Conservation (phyloP, 2,113 vertebrate species). For the Proteles cristata region DNA sequence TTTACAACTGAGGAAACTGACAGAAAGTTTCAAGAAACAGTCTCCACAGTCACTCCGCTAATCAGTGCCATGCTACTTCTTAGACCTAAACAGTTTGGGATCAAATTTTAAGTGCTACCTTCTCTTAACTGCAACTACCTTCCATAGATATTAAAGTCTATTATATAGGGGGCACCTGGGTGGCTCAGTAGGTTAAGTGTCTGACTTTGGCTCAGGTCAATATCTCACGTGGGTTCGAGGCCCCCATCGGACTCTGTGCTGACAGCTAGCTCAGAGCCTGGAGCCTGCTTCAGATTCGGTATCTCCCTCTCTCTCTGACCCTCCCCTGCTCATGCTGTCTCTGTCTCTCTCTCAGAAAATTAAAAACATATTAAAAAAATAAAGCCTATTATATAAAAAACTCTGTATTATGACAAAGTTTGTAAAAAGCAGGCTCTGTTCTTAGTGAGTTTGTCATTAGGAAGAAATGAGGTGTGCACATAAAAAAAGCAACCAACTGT, state of each 20-base stretch:
- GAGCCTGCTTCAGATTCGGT: too few relatives aligned
- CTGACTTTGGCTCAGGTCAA: too few relatives aligned
- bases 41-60: not conserved
- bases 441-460: not conserved
- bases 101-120: not conserved
- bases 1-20: not conserved
- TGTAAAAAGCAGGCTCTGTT: not conserved
- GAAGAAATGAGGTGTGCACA: not conserved
- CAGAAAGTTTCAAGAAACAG: not conserved
- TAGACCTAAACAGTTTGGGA: not conserved
- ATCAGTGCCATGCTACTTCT: not conserved
- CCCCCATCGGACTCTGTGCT: too few relatives aligned
- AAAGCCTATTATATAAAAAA: not conserved
- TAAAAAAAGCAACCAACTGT: not conserved
- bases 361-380: too few relatives aligned
- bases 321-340: too few relatives aligned
- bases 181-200: too few relatives aligned
- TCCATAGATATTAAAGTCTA: not conserved
- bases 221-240: too few relatives aligned
- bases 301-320: too few relatives aligned
- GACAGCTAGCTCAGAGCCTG: too few relatives aligned
- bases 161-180: not conserved
- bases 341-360: too few relatives aligned
- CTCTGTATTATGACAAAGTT: not conserved
- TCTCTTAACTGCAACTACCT: not conserved